Conservation (phyloP, 2,113 vertebrate genomes). For the Lota lota region DNA sequence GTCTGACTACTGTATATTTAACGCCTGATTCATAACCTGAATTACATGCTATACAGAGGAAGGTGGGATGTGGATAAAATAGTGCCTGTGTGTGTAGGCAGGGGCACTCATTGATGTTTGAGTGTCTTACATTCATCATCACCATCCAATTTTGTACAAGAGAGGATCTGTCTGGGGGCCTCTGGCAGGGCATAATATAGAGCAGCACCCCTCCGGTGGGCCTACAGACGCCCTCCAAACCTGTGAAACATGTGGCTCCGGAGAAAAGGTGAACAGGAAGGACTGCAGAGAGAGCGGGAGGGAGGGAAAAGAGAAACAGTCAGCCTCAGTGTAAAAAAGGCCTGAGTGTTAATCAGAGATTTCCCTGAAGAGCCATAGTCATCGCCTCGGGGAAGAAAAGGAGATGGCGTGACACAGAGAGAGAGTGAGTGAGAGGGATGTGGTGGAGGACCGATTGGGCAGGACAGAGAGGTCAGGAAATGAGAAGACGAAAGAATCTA, state of each 20-base stretch:
- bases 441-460: not conserved
- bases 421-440: constrained; percentile 24
- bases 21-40: not conserved
- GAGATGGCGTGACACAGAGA: not conserved
- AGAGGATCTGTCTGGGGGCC: constrained; percentile 31
- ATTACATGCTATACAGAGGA: not conserved
- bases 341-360: constrained; percentile 63
- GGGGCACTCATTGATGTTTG: not conserved
- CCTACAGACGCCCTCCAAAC: constrained; percentile 36
- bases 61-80: not conserved
- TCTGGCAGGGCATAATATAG: constrained; percentile 12
- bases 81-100: not conserved
- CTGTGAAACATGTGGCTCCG: constrained; percentile 35
- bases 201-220: constrained; percentile 25
- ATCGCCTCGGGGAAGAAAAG: constrained; percentile 44
- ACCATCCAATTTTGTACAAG: constrained; percentile 29
- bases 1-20: not conserved
- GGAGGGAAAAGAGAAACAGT: constrained; percentile 16
- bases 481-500: constrained; percentile 53
- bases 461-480: constrained; percentile 40
- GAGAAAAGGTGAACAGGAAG: not conserved
- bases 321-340: constrained; percentile 27
- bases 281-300: constrained; percentile 22
- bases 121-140: constrained; percentile 42
- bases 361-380: constrained; percentile 57